Base-by-base conservation (phyloP, 2,888 invertebrate genomes). In the Tineola bisselliella region DNA sequence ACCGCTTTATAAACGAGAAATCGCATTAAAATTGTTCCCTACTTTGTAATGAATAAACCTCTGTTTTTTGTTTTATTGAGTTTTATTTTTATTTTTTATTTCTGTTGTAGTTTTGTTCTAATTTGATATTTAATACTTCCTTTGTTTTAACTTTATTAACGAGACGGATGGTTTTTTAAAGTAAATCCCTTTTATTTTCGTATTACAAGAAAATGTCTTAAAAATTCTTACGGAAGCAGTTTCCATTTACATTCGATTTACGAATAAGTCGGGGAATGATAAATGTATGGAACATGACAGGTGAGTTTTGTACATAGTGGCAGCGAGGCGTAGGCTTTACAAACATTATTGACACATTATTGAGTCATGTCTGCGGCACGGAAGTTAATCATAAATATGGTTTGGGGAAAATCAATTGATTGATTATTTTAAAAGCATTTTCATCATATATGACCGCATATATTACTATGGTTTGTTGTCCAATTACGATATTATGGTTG, bases 251-350 rank as follows among this genome's bases (percentile, higher is more conserved):
- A 61, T 62, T 56, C 56, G 44, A 61, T 66, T 64, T 63, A 63
- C 66, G 67, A 66, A 69, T 44, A 73, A 71, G 70, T 74, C 67
- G 68, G 68, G 69, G 69, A 69, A 75, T 79, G 77, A 81, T 81
- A 78, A 77, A 81, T 81, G 74, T 75, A 69, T 66, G 63, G 64
- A 63, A 66, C 67, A 70, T 79, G 79, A 79, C 77, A 76, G 75
- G 75, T 74, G 71, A 61, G 73, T 73, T 76, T 76, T 75, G 70
- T 71, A 66, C 66, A 44, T 59, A 44, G 59, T 44, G 44, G 30
- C 17, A 38, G 59, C 19, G 30, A 31, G 58, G 65, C 64, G 68
- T 67, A 63, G 68, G 68, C 64, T 69, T 66, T 68, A 68, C 68
- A 66, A 69, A 70, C 70, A 66, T 72, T 74, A 76, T 75, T 77